Base-by-base conservation (phyloP, 2,113 vertebrate genomes). In the Scartelaos histophorus region DNA sequence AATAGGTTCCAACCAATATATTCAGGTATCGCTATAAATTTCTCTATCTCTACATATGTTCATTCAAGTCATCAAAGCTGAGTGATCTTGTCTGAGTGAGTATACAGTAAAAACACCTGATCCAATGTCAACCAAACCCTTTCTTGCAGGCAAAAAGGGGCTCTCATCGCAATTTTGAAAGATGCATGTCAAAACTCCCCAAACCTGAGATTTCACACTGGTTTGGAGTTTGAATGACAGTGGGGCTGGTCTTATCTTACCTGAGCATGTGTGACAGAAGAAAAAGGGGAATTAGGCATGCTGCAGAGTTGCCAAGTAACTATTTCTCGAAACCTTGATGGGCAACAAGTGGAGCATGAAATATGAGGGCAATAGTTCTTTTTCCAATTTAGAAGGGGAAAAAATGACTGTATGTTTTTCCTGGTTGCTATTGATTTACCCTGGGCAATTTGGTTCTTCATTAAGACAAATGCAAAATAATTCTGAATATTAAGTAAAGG, bases 201-300 rank as follows among this genome's bases (percentile, higher is more conserved):
- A 43, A 64, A 38, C 34, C 61, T 3, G 19, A 64, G 61, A 64
- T 64, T 64, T 64, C 61, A 43, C 61, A 64, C 61, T 38, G 61
- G 34, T 66, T 66, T 66, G 65, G 65, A 17, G 13, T 43, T 21
- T 66, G 65, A 46, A 66, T 47, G 65, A 24, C 65, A 66, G 65
- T 22, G 21, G 22, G 43, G 43, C 35, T 25, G 38, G n/a, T 66
- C 45, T 47, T 66, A 66, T 66, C 43, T 46, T 21, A 66, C 21
- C 5, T 47, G 61, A 64, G 61, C 61, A 64, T 64, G 65, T 66
- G 65, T 7, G 65, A 66, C 13, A 66, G 21, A 66, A 45, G 43
- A 66, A 66, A 66, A 47, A 7, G 22, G 43, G 65, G 47, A 66
- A 66, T 66, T 66, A 24, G 45, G 38, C 65, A 45, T 47, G 38